Base-by-base conservation (phyloP, 2,888 invertebrate genomes). In the Smittia sp. region DNA sequence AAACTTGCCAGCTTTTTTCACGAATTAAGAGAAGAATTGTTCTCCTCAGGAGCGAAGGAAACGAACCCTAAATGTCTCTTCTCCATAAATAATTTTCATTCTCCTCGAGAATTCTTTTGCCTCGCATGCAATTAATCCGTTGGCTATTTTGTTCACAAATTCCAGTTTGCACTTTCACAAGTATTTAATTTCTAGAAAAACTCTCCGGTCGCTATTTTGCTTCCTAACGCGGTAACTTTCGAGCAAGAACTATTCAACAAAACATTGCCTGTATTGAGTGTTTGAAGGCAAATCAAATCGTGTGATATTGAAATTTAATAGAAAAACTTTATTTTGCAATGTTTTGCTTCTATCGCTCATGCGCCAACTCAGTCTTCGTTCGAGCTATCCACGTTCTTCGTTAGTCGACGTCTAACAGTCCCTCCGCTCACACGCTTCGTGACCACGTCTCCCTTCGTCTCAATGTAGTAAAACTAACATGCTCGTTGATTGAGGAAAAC, bases 201-300 rank as follows among this genome's bases (percentile, higher is more conserved):
- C 46, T 41, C 22, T 32, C 32, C n/a, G n/a, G 9, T 32, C 32
- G 32, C 3, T 6, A 15, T 58, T 58, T 58, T 69, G 69, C 52
- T 52, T 69, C 69, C 54, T 13, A 54, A 9, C 69, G 27, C 54
- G 27, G 27, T 52, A 69, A 69, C 27, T 52, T 15, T 24, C 25
- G 27, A 69, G 27, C 69, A 39, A 15, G 27, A 69, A 69, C 69
- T 69, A 69, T 27, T 27, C 63, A 9, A 22, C 41, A 9, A 32
- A 69, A 46, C 39, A 52, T 54, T 69, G 13, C 15, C 46, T 54
- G 41, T 54, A 67, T 67, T 67, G 67, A 67, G 67, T 41, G 67
- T 67, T 67, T 67, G 67, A 67, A 67, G 41, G 41, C 15, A 69
- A 69, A 69, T 69, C 69, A 69, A 69, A 69, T 54, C 54, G 41